Conservation (phyloP, 2,888 invertebrate genomes). For the Cryptophagus acutangulus region DNA sequence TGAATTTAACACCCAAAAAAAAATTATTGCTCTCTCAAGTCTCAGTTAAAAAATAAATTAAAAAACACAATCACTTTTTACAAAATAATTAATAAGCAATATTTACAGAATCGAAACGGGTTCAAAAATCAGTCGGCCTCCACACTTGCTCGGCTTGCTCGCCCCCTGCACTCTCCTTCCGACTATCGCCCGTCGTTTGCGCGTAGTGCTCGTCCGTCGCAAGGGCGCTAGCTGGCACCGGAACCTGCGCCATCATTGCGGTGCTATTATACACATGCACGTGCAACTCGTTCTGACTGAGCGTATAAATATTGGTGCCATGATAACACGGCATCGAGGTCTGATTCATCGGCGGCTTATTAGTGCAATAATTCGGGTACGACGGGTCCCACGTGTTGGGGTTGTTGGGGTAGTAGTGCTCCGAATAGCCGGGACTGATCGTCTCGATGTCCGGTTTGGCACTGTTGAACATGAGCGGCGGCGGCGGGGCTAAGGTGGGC, state of each 20-base stretch:
- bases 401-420: conserved; percentile 52
- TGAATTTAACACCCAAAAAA: too few species aligned
- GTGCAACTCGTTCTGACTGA: conserved; percentile 83
- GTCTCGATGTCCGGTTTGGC: conserved; percentile 37
- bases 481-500: conserved; percentile 36
- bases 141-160: background rate
- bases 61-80: too few species aligned
- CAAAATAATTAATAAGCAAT: too few species aligned
- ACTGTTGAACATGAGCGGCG: conserved; percentile 38
- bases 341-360: conserved; percentile 59
- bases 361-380: conserved; percentile 53
- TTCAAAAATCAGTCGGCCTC: too few species aligned
- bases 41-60: too few species aligned
- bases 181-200: too few species aligned
- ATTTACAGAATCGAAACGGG: too few species aligned
- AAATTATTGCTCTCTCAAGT: too few species aligned
- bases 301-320: conserved; percentile 65
- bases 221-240: too few species aligned
- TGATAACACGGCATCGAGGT: conserved; percentile 54
- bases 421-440: conserved; percentile 42
- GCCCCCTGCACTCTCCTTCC: too few species aligned
- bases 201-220: background rate
- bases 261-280: conserved; percentile 64
- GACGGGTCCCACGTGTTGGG: conserved; percentile 54
- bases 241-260: too few species aligned